phyloP scores from a whole-genome alignment of 2,888 invertebrate species.

The Phragmatobia fuliginosa region DNA sequence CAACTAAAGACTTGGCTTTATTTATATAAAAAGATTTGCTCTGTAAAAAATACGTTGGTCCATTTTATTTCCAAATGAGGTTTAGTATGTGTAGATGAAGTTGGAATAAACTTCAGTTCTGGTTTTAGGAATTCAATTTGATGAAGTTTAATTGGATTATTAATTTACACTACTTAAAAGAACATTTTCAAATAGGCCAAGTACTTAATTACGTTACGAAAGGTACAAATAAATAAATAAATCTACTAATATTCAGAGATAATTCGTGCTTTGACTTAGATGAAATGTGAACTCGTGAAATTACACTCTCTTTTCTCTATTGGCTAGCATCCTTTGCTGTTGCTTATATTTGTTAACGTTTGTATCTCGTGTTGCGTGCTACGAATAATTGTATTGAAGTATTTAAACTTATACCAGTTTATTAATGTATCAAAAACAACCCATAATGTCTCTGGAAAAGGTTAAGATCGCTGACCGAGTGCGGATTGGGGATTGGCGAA shows the following conservation, averaged over 20 bases:
- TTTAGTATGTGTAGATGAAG: slow-evolving; percentile 59
- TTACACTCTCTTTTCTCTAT: not conserved
- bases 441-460: too few species aligned
- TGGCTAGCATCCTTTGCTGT: too few species aligned
- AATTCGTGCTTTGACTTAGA: not conserved
- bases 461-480: too few species aligned
- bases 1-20: slow-evolving; percentile 70
- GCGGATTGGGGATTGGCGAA: too few species aligned
- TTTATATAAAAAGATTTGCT: slow-evolving; percentile 60
- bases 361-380: too few species aligned
- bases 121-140: slow-evolving; percentile 52
- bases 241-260: not conserved
- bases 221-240: not conserved
- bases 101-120: slow-evolving; percentile 53
- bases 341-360: too few species aligned
- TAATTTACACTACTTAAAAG: not conserved
- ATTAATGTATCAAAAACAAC: too few species aligned
- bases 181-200: not conserved
- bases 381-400: too few species aligned
- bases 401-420: too few species aligned
- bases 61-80: slow-evolving; percentile 73
- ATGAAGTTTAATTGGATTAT: slow-evolving; percentile 55
- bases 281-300: too few species aligned
- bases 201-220: too few species aligned
- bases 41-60: slow-evolving; percentile 65